Evolutionary conservation across 2,797 vertebrate genomes (phyloP), one percentile per base, ranked within the genome.

Genomic region (Crocodylus rhombifer): DNA sequence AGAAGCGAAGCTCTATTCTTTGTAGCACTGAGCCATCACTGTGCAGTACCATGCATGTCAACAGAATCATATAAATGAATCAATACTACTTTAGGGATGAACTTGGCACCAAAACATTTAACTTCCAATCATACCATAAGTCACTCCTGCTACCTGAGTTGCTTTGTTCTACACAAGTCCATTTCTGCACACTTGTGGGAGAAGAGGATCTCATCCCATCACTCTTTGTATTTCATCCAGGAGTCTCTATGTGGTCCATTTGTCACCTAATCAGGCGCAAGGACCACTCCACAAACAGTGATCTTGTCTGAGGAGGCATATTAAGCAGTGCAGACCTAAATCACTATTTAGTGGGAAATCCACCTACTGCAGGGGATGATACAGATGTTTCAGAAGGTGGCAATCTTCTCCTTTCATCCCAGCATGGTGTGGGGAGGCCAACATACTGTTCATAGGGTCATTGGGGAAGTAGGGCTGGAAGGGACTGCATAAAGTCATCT

Each of bases 241-340:
- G 28, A n/a, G 28, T 18, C 63, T 88, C 81, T 16, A 16, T 1
- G 16, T 13, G 77, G 85, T 30, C 33, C 0, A 0, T 57, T 55
- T 42, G n/a, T 58, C 25, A 73, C 5, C 5, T 21, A 5, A 1
- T 42, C 58, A 73, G 69, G 55, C 61, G 42, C 58, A 65, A 2
- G 17, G n/a, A 87, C 0, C 0, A 9, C 26, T 25, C 17, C 10
- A 23, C 71, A 36, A 0, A 0, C 58, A 26, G 30, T 33, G 33
- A 4, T 65, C 65, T 64, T 77, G 26, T 11, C 51, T 28, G 12
- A 77, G 74, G 14, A 42, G 21, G 51, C 14, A 51, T 73, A 51
- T 42, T 51, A 51, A 73, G 26, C 51, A 73, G 42, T 25, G 51
- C 51, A 23, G 42, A 30, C 18, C 30, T 69, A 17, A 7, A n/a